A percentile compares a stretch with the other conserved stretches of the same genome.
These are phyloP conservation scores for Oppia nitens DNA, from an alignment of 1,140 invertebrate genomes.

Conservation along the genomic window DNA sequence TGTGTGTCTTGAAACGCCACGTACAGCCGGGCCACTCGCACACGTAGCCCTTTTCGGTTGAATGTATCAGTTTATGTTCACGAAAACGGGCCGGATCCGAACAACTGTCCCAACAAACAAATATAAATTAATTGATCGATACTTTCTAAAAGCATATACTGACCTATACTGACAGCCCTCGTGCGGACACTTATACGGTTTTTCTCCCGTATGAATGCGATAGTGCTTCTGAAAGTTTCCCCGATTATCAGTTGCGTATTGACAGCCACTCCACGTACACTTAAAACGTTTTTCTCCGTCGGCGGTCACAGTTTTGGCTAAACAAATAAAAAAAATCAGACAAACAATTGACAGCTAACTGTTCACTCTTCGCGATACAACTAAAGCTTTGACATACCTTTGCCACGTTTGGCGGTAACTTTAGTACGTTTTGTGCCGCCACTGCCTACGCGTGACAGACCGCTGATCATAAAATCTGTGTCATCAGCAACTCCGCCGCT, in stretches of 20 bases:
- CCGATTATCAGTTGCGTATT: not conserved
- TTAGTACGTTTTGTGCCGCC: too few relatives aligned
- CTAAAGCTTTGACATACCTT: too few relatives aligned
- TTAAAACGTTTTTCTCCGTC: not conserved
- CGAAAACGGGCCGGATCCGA: conserved; percentile 38
- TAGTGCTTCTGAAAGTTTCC: not conserved
- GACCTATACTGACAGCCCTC: not conserved
- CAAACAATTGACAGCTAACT: too few relatives aligned
- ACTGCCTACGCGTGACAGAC: too few relatives aligned
- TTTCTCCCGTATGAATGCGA: not conserved
- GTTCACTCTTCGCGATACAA: too few relatives aligned
- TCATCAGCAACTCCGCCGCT: too few relatives aligned
- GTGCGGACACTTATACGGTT: not conserved
- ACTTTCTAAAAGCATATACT: not conserved
- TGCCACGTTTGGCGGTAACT: too few relatives aligned
- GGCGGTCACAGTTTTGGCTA: too few relatives aligned
- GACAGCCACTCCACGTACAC: not conserved
- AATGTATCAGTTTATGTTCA: conserved; percentile 74
- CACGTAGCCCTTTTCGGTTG: conserved; percentile 46
- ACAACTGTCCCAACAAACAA: too few relatives aligned
- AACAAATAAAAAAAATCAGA: too few relatives aligned
- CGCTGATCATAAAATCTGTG: too few relatives aligned
- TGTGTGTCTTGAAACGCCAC: conserved; percentile 72
- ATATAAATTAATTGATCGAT: too few relatives aligned
- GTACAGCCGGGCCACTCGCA: conserved; percentile 80